Evolutionary conservation across 2,113 vertebrate genomes (phyloP), one percentile per base, ranked within the genome.

Genomic region (Mus spicilegus): DNA sequence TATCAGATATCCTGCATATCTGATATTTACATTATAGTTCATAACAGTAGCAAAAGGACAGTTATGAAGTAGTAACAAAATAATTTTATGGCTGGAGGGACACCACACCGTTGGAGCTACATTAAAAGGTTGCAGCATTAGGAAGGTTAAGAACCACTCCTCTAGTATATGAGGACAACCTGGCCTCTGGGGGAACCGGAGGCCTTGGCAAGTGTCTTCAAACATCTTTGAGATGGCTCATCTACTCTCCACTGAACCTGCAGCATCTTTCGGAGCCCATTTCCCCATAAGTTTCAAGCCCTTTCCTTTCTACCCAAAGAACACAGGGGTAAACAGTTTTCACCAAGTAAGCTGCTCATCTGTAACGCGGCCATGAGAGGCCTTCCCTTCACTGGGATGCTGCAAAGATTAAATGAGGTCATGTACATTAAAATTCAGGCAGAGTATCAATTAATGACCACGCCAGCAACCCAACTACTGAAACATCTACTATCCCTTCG

Each of bases 391-490:
- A 16, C 33, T 54, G 54, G 30, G 51, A 73, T 56, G 67, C 58
- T 39, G 36, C 42, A 42, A 54, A 95, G 85, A 51, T 49, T 33
- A 96, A 61, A 88, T 5, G 86, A 92, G 70, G 69, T 7, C n/a
- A 24, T 10, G 28, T n/a, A 20, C 49, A 54, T 24, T 10, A n/a
- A 28, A 2, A 10, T 13, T 14, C 0, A 0, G 42, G 5, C 75
- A 49, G 72, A 84, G 8, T 67, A 75, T 24, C 54, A n/a, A 20
- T 78, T 39, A 80, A 81, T 36, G 54, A 26, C 65, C 39, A 58
- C 42, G 39, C 39, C 22, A 49, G 81, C 1, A 30, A 39, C 11
- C 58, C 26, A 39, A 12, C 42, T 65, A 51, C 3, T 1, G 4
- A 90, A 28, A 67, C n/a, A 30, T 30, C 9, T 11, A 69, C 4